A percentile compares a stretch with the other conserved stretches of the same genome.
Conservation (phyloP, 2,888 invertebrate species). For the Acrobasis consociella region DNA sequence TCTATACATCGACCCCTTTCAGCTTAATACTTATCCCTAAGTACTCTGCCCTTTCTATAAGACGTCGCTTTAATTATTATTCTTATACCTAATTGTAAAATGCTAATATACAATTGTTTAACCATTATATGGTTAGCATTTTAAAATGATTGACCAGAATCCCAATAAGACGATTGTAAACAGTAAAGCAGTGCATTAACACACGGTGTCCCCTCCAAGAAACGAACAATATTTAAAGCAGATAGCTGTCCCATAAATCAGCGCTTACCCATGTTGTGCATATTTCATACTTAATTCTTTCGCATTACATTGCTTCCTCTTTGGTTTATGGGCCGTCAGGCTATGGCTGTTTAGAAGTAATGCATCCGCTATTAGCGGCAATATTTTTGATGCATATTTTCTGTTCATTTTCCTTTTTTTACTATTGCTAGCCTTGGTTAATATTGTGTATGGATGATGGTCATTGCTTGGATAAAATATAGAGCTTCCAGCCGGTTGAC, state of each 20-base stretch:
- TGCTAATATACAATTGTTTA: too few relatives aligned
- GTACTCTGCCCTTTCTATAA: too few relatives aligned
- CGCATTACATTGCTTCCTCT: conserved; percentile 55
- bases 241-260: conserved; percentile 77
- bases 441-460: not conserved
- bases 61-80: too few relatives aligned
- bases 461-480: too few relatives aligned
- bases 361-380: conserved; percentile 50
- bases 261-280: conserved; percentile 69
- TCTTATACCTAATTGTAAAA: too few relatives aligned
- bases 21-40: too few relatives aligned
- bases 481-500: too few relatives aligned
- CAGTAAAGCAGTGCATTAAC: conserved; percentile 13
- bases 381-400: conserved; percentile 29
- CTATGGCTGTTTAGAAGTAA: conserved; percentile 48
- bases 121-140: not conserved
- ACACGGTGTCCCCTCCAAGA: conserved; percentile 29
- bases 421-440: too few relatives aligned
- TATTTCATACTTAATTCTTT: conserved; percentile 83
- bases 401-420: not conserved
- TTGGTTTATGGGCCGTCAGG: conserved; percentile 67
- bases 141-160: too few relatives aligned
- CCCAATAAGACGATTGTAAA: not conserved
- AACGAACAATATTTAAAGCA: conserved; percentile 55
- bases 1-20: too few relatives aligned